phyloP scores from a whole-genome alignment of 1,140 invertebrate species.

The Lordiphosa stackelbergi region DNA sequence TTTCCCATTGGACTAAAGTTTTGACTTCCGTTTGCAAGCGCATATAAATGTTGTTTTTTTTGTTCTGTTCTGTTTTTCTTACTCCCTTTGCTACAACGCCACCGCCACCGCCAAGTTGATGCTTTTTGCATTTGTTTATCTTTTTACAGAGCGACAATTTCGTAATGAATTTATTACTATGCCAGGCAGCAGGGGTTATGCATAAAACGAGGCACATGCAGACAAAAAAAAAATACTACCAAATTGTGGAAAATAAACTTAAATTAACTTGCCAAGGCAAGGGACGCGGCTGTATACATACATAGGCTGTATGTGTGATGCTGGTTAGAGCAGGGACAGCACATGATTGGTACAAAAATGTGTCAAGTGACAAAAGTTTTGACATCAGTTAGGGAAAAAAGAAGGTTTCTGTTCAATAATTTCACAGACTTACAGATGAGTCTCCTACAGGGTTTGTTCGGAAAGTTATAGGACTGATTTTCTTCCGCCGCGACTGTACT shows the following conservation, averaged over 20 bases:
- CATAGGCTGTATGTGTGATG: conserved; percentile 7
- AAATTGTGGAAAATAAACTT: conserved; percentile 64
- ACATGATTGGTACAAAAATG: conserved; percentile 23
- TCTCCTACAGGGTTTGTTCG: too few species aligned
- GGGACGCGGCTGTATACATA: conserved; percentile 3
- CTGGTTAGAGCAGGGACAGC: conserved; percentile 1
- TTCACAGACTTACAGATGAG: too few species aligned
- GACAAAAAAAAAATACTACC: conserved; percentile 6
- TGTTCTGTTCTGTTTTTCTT: conserved; percentile 16
- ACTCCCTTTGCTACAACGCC: neutral
- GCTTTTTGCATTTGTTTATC: conserved; percentile 62
- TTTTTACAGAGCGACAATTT: conserved; percentile 71
- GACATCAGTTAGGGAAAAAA: too few species aligned
- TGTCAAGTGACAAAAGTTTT: conserved; percentile 44
- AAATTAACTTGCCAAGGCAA: conserved; percentile 58
- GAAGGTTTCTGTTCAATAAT: too few species aligned
- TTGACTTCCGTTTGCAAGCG: conserved; percentile 65
- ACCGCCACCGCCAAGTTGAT: conserved; percentile 1
- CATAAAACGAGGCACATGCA: conserved; percentile 39
- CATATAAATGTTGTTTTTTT: conserved; percentile 62
- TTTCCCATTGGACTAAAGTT: conserved; percentile 64
- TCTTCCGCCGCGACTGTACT: too few species aligned
- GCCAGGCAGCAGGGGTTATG: conserved; percentile 50
- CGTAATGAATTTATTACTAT: conserved; percentile 70
- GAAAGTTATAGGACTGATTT: too few species aligned